phyloP scores from a whole-genome alignment of 2,888 invertebrate genomes.

The Nyleta sp. region DNA sequence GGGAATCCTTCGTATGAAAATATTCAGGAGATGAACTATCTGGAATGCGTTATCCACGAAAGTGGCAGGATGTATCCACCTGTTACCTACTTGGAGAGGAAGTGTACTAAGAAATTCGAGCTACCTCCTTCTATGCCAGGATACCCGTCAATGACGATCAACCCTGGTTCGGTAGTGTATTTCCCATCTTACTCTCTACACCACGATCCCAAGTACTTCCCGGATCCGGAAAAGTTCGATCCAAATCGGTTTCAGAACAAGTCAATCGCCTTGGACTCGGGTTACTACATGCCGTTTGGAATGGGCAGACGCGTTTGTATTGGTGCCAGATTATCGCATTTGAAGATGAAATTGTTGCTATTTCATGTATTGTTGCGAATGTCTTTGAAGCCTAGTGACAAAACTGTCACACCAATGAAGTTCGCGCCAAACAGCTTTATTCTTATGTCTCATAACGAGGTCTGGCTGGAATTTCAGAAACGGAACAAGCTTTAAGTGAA shows the following conservation, averaged over 20 bases:
- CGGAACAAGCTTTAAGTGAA: constrained; percentile 36
- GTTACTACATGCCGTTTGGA: constrained; percentile 79
- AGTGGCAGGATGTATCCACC: constrained; percentile 74
- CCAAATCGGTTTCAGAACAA: constrained; percentile 51
- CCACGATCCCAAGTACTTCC: constrained; percentile 42
- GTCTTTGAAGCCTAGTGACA: constrained; percentile 74
- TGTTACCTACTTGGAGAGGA: constrained; percentile 71
- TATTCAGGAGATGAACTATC: constrained; percentile 83
- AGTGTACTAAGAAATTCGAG: constrained; percentile 73
- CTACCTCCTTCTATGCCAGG: constrained; percentile 74
- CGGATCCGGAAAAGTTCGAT: constrained; percentile 54
- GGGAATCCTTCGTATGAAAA: constrained; percentile 81
- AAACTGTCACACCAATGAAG: constrained; percentile 80
- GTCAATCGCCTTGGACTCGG: constrained; percentile 43
- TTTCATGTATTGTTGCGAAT: constrained; percentile 69
- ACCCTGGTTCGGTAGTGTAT: constrained; percentile 69
- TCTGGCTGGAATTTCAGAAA: constrained; percentile 67
- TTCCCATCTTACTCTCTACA: constrained; percentile 51
- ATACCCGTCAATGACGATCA: constrained; percentile 70
- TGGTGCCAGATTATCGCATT: constrained; percentile 72
- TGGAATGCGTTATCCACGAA: constrained; percentile 83
- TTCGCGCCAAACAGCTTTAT: constrained; percentile 46
- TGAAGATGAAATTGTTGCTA: constrained; percentile 70
- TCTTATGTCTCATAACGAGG: constrained; percentile 57
- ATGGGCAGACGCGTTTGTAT: constrained; percentile 79